Base-by-base conservation (phyloP, 2,113 vertebrate species). In the Notothenia coriiceps region DNA sequence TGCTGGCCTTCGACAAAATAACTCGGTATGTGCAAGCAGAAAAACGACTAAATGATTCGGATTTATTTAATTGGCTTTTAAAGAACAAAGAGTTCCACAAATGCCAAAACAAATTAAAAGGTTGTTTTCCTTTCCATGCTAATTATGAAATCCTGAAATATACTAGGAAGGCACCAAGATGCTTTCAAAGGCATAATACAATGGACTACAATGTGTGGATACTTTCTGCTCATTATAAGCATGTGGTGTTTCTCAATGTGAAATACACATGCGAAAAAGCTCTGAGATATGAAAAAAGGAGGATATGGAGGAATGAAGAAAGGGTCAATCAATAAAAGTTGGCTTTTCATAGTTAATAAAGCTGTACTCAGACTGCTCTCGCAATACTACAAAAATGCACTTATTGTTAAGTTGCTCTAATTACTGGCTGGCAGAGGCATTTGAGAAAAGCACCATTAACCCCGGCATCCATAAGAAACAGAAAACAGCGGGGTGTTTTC, bases 381-480 rank as follows among this genome's bases (percentile, higher is more conserved):
- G 47, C 49, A n/a, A 29, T 62, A 80, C 76, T 72, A 80, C 80
- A 90, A 89, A 88, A 65, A 70, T 85, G 62, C 76, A 85, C 83
- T 90, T 89, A 91, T 87, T 87, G 87, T 89, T 91, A 83, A 89
- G 86, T 88, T 91, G 73, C 86, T 80, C 79, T 87, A 92, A 91
- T 93, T 93, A 89, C 89, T 85, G 82, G 72, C 72, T 85, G 74
- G 79, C 78, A 83, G 81, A 88, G 77, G 75, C 85, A 54, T 79
- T 87, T 68, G 82, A 90, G 88, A 89, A 91, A 83, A 90, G 90
- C 86, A 77, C 88, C 89, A 93, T 91, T 91, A 92, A 91, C 84
- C 82, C 33, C 85, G 5, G 80, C 87, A 88, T 79, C 81, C 35
- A 47, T 29, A 86, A 88, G 87, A 90, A 91, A 91, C 77, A 56